These are phyloP conservation scores for Enchytraeus crypticus DNA, from an alignment of 2,888 invertebrate genomes.

Conservation along the genomic window DNA sequence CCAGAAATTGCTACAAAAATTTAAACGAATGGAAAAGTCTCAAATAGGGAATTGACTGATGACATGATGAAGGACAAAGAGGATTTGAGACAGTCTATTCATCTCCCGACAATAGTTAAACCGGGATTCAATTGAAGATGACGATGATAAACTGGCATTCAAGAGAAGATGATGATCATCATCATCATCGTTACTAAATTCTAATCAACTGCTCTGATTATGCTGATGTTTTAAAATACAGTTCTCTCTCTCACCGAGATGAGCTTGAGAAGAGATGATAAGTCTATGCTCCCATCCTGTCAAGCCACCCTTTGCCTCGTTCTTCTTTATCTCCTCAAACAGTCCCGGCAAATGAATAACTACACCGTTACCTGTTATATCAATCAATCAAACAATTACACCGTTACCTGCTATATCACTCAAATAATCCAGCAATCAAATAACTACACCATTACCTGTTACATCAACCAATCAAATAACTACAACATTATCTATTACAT, in stretches of 20 bases:
- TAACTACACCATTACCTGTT: conserved; percentile 92
- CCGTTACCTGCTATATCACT: conserved; percentile 88
- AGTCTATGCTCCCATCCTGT: conserved; percentile 71
- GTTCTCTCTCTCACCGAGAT: conserved; percentile 52
- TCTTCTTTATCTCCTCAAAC: conserved; percentile 86
- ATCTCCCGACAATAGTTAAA: too few relatives aligned
- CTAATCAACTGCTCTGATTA: neutral
- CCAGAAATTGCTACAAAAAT: too few relatives aligned
- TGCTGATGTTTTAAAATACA: neutral
- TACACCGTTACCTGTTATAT: conserved; percentile 83
- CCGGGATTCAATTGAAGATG: too few relatives aligned
- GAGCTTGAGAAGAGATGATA: conserved; percentile 89
- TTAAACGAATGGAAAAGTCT: too few relatives aligned
- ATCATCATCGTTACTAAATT: too few relatives aligned
- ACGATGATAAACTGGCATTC: too few relatives aligned
- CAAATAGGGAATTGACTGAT: too few relatives aligned
- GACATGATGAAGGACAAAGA: too few relatives aligned
- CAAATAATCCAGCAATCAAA: conserved; percentile 89
- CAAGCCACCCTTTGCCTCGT: conserved; percentile 80
- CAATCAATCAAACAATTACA: conserved; percentile 71
- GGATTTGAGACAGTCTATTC: too few relatives aligned
- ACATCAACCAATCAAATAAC: conserved; percentile 70
- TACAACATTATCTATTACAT: conserved; percentile 79
- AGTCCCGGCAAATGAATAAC: conserved; percentile 92
- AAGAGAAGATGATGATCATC: too few relatives aligned